Conservation (phyloP, 1,140 invertebrate species). For the Tetranychus cinnabarinus region DNA sequence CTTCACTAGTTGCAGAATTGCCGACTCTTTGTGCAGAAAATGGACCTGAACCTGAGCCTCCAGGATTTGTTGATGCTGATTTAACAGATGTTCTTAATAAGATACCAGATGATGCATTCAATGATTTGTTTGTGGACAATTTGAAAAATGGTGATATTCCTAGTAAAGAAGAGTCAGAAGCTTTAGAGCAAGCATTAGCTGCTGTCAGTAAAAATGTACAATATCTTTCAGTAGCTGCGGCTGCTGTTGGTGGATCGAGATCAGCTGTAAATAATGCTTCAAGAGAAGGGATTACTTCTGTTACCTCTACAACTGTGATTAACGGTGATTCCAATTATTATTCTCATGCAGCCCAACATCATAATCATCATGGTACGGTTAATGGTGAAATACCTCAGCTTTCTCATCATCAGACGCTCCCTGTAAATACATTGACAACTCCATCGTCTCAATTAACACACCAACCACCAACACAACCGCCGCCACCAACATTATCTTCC, state of each 20-base stretch:
- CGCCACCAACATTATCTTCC: background rate
- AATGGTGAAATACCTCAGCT: background rate
- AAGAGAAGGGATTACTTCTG: background rate
- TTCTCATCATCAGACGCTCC: background rate
- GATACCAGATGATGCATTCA: constrained; percentile 57
- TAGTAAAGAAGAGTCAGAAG: constrained; percentile 51
- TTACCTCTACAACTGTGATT: background rate
- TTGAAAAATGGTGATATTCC: constrained; percentile 25
- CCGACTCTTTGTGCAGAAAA: background rate
- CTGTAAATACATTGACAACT: background rate
- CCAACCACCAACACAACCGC: background rate
- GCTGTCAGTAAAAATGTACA: constrained; percentile 29
- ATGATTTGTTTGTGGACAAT: constrained; percentile 54
- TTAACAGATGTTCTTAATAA: constrained; percentile 67
- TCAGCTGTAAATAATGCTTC: background rate
- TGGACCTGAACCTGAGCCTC: background rate
- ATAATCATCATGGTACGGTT: background rate
- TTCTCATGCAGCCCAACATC: background rate
- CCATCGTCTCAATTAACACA: background rate
- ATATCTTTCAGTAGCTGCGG: background rate
- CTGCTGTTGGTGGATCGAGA: background rate
- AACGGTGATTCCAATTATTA: constrained; percentile 2
- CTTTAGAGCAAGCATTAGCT: constrained; percentile 53
- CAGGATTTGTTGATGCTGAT: constrained; percentile 21
- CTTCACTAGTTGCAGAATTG: constrained; percentile 3